Base-by-base conservation (phyloP, 2,113 vertebrate genomes). In the Brachyhypopomus gauderio region DNA sequence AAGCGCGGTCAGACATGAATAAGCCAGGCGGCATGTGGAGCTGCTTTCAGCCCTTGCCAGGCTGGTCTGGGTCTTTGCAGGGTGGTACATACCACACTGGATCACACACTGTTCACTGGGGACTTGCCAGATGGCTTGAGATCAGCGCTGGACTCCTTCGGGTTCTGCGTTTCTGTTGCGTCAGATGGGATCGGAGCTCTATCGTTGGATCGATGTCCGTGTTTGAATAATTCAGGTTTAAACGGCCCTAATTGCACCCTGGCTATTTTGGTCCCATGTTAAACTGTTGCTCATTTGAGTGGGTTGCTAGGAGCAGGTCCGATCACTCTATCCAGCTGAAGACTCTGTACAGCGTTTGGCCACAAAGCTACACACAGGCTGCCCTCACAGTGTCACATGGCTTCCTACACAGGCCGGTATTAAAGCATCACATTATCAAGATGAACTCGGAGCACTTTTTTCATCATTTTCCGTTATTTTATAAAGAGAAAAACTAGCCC, bases 151-250 rank as follows among this genome's bases (percentile, higher is more conserved):
- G 59, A 55, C 14, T 14, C 45, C 34, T 45, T 72, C 30, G 72
- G 64, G 34, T 34, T 25, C 2, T 74, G 34, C 27, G 38, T 25
- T 36, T 60, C 48, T 81, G 19, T 84, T 19, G 41, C 5, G 27
- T 78, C 70, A 74, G 66, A 77, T n/a, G 25, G 20, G 56, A 4
- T 64, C 14, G 20, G 36, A 8, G 45, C 9, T 25, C 62, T 56
- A n/a, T 77, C 72, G 78, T 80, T 72, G 56, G 20, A 6, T 25
- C 73, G 73, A 76, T 52, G 1, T 60, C 55, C 41, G 2, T 41
- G 56, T 22, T 62, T 75, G 56, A 62, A 36, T 75, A 79, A 83
- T 75, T 77, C 78, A 70, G 55, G 20, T 81, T 75, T 70, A 80
- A 83, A 81, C 78, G 78, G 55, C 75, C 22, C 25, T 58, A 19